Evolutionary conservation across 2,888 invertebrate genomes (phyloP).

Genomic region (Drosophila flavopinicola): DNA sequence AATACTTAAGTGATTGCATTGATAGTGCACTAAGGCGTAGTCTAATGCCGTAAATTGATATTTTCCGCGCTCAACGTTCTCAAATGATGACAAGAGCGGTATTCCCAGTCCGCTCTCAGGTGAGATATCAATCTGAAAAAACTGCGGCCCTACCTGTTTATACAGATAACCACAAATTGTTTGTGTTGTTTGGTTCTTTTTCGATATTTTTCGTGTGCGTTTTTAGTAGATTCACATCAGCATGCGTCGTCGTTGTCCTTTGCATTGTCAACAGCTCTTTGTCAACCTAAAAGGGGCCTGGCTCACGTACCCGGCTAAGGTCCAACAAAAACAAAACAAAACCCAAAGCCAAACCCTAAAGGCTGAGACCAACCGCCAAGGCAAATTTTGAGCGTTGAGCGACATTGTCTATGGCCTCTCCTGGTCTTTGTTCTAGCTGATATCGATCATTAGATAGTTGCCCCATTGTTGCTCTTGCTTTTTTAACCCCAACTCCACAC

Average conservation of each 20-base stretch:
- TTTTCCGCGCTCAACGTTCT: constrained; percentile 67
- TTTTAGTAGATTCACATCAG: constrained; percentile 75
- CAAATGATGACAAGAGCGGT: constrained; percentile 66
- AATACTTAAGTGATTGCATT: constrained; percentile 71
- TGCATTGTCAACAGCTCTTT: constrained; percentile 73
- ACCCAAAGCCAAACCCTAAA: constrained; percentile 7
- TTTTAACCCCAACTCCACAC: constrained; percentile 14
- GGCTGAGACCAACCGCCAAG: constrained; percentile 50
- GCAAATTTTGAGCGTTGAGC: constrained; percentile 38
- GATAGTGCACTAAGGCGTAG: constrained; percentile 43
- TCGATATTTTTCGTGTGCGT: constrained; percentile 60
- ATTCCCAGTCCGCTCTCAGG: constrained; percentile 15
- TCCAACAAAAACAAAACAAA: constrained; percentile 7
- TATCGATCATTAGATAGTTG: constrained; percentile 80
- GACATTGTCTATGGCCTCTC: constrained; percentile 57
- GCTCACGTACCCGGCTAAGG: constrained; percentile 56
- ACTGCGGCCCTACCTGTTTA: constrained; percentile 60
- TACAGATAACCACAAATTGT: constrained; percentile 75
- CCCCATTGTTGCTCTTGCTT: constrained; percentile 52
- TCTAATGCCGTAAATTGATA: constrained; percentile 65
- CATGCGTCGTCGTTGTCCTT: constrained; percentile 68
- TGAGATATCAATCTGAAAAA: constrained; percentile 68
- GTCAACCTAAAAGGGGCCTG: constrained; percentile 61
- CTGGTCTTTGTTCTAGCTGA: constrained; percentile 74
- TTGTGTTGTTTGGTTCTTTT: constrained; percentile 47